Base-by-base conservation (phyloP, 1,140 invertebrate genomes). In the Drosophila guanche region DNA sequence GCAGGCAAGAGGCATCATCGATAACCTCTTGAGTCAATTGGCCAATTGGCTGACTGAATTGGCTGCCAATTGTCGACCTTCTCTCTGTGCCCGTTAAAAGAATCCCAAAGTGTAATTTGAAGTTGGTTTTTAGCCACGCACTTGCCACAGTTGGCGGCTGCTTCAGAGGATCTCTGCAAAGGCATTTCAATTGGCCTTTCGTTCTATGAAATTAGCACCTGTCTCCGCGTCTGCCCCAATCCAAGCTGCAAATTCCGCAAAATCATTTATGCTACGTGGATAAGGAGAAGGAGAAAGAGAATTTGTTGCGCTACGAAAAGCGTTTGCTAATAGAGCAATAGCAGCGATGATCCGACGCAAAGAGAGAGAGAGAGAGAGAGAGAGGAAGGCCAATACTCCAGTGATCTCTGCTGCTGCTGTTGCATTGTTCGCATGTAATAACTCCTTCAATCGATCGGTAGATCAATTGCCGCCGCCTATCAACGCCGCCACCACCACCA, bases 121-220 rank as follows among this genome's bases (percentile, higher is more conserved):
- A 83, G 78, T 88, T 67, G 65, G 73, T 71, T 88, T 76, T 88
- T 57, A 78, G 74, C 83, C 78, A 78, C 79, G 83, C 83, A 86
- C 83, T 68, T 81, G 33, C 33, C 3, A 4, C 33, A 37, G 10
- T 12, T 4, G 83, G 62, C 83, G 83, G 84, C 75, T 43, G 71
- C 83, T 62, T 88, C 29, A 67, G 75, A 89, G 65, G 84, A 76
- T 76, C 33, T 42, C 27, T 25, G 40, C 41, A 48, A 62, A 53
- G 79, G 84, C 71, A 88, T 88, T 88, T 88, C 83, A 88, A 88
- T 88, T 88, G 81, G 83, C 83, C 79, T 84, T 88, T 86, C 79
- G 83, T 88, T 86, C 83, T 88, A 83, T 88, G 84, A 88, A 88
- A 88, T 88, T 88, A 88, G 83, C 83, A 88, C 83, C 83, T 88